Evolutionary conservation across 2,797 vertebrate genomes (phyloP).

Genomic region (Microctenopoma steveboyesi): DNA sequence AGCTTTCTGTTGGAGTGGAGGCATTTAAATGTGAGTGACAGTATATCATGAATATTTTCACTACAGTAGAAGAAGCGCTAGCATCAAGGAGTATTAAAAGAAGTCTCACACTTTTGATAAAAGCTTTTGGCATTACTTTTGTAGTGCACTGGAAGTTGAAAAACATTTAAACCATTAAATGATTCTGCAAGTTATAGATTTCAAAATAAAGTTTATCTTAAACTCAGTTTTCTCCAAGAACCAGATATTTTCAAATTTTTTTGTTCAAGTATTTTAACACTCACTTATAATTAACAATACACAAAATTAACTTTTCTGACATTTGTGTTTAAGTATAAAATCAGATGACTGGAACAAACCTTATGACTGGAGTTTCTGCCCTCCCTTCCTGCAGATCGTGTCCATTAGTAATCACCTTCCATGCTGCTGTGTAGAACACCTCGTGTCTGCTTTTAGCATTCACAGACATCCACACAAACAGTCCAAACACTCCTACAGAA

Average conservation of each 20-base stretch:
- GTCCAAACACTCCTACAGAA: conserved; percentile 21
- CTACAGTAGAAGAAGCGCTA: not conserved
- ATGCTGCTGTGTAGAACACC: conserved; percentile 34
- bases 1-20: not conserved
- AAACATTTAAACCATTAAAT: too few species aligned
- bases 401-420: conserved; percentile 55
- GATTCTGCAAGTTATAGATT: too few species aligned
- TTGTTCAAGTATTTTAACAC: not conserved
- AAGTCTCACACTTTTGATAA: too few species aligned
- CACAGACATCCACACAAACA: conserved; percentile 22
- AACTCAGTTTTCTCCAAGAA: too few species aligned
- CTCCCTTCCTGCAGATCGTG: conserved; percentile 18
- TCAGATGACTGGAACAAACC: not conserved
- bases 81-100: too few species aligned
- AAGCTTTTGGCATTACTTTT: not conserved
- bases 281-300: not conserved
- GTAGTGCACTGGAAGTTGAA: not conserved
- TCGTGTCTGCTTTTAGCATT: conserved; percentile 22
- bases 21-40: conserved; percentile 1
- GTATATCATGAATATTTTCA: not conserved
- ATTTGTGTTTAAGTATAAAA: not conserved
- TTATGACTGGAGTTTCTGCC: conserved; percentile 4
- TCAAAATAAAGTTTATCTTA: too few species aligned
- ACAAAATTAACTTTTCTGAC: conserved; percentile 3
- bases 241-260: too few species aligned